Evolutionary conservation across 2,888 invertebrate species (phyloP), one percentile per base, ranked within the genome.

Genomic region (Parnassius mnemosyne): DNA sequence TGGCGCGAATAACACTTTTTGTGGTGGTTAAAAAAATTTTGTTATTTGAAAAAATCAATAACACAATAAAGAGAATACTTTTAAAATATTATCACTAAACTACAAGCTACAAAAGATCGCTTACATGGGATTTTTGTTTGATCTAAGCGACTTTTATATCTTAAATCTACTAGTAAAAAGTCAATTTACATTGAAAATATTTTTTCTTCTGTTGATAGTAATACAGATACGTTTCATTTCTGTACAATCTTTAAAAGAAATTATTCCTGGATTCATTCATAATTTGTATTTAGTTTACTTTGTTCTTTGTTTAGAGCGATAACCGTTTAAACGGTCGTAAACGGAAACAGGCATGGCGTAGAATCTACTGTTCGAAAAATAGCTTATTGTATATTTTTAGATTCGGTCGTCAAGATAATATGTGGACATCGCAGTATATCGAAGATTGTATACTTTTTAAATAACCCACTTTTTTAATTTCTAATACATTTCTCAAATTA

Each of bases 251-350:
- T 25, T 25, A 25, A 55, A 55, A 51, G 44, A 41, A 43, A 58
- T 53, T 68, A 56, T 73, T 75, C 72, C 70, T 69, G 68, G 71
- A 68, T 70, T 64, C 65, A 72, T 25, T 44, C 41, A 72, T 76
- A 64, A 61, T 59, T 72, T 63, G 2, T n/a, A 41, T n/a, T 57
- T 58, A 59, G 66, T 71, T 71, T 74, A 73, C 85, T 87, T 87
- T 87, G 86, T 87, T 84, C 81, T 81, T 70, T 66, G 75, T 82
- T 84, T 86, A 75, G 80, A 81, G 78, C 74, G 78, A 78, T 83
- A 79, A 82, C 82, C 86, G 86, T 86, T 85, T 86, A 85, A 65
- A 65, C 65, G 74, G 65, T 83, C 82, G 78, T 84, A 78, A 85
- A 83, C 69, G 71, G 67, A 66, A 65, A 67, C 67, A 66, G 3